Conservation (phyloP, 1,140 invertebrate genomes). For the Nasonia giraulti region DNA sequence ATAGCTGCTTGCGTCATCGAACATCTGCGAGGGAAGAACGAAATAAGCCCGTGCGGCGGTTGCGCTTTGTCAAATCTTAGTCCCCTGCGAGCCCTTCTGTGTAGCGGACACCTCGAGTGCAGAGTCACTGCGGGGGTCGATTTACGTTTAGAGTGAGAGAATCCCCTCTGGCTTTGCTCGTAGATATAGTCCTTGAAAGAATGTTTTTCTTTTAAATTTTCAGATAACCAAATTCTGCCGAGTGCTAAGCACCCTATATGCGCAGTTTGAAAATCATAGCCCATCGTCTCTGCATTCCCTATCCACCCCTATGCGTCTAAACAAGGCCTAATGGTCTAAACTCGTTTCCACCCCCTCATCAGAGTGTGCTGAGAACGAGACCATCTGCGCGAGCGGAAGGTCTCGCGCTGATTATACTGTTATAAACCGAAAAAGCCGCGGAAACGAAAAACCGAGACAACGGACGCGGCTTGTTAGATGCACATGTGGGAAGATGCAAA, state of each 20-base stretch:
- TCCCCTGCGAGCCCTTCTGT: background rate
- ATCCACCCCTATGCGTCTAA: background rate
- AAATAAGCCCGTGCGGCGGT: background rate
- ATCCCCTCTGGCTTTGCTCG: too few species aligned
- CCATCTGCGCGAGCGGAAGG: background rate
- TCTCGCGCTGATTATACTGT: background rate
- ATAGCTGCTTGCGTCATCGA: background rate
- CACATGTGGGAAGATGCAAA: too few species aligned
- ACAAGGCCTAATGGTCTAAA: background rate
- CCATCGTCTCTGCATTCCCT: too few species aligned
- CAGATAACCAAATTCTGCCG: too few species aligned
- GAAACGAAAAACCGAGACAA: background rate
- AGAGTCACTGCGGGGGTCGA: background rate
- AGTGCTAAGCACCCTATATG: background rate
- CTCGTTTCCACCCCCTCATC: background rate
- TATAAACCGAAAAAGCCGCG: background rate
- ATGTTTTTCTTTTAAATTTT: too few species aligned
- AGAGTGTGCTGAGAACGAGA: background rate
- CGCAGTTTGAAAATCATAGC: too few species aligned
- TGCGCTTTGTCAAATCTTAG: conserved; percentile 1
- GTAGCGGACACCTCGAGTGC: background rate
- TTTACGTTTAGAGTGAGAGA: too few species aligned
- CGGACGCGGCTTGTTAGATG: too few species aligned
- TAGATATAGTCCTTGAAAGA: too few species aligned
- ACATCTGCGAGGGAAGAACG: background rate